Evolutionary conservation across 2,113 vertebrate species (phyloP).

Genomic region (Halcyon senegalensis): DNA sequence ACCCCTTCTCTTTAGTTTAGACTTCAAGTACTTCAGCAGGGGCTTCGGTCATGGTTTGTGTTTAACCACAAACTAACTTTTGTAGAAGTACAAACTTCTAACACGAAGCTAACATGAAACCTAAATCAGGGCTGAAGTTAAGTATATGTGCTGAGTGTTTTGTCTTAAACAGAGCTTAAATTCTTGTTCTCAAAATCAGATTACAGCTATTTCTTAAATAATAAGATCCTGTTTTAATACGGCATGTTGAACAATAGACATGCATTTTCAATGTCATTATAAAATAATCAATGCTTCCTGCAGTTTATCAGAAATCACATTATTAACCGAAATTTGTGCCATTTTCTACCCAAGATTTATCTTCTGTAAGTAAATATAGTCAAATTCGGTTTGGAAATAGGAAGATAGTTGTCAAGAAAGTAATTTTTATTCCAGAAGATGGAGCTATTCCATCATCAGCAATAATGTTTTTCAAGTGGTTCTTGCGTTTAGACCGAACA

Average conservation of each 20-base stretch:
- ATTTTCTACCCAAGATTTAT: not conserved
- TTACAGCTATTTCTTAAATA: not conserved
- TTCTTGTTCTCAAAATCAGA: not conserved
- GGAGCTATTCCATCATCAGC: constrained; percentile 72
- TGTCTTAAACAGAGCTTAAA: not conserved
- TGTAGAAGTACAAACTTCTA: not conserved
- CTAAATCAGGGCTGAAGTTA: not conserved
- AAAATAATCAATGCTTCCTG: not conserved
- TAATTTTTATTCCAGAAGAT: constrained; percentile 61
- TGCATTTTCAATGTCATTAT: not conserved
- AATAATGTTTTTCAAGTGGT: constrained; percentile 47
- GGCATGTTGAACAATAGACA: not conserved
- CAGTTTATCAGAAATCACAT: not conserved
- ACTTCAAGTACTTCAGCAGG: not conserved
- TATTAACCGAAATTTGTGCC: not conserved
- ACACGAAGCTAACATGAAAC: not conserved
- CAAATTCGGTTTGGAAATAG: not conserved
- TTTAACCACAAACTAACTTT: not conserved
- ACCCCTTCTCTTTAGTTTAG: not conserved
- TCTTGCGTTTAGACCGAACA: not conserved
- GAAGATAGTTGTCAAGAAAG: not conserved
- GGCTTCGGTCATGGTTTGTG: not conserved
- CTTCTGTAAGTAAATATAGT: not conserved
- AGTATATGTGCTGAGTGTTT: not conserved
- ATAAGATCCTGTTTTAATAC: not conserved